Percentiles rank a stretch among this genome's conserved stretches.
These are phyloP conservation scores for Drosophila sp. DNA, from an alignment of 1,140 invertebrate genomes.

Conservation along the genomic window DNA sequence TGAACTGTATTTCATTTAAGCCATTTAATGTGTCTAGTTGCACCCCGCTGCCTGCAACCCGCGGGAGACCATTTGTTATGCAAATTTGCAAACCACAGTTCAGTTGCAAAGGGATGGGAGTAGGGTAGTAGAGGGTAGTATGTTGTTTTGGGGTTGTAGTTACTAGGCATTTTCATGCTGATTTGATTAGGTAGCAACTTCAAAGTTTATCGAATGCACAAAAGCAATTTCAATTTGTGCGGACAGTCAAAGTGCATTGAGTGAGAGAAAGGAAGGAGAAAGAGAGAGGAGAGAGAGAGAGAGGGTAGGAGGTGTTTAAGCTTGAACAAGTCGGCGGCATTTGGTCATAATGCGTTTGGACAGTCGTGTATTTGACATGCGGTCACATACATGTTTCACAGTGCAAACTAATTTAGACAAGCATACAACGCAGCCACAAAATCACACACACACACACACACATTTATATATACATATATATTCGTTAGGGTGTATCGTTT, in stretches of 20 bases:
- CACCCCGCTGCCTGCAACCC: constrained; percentile 1
- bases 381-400: constrained; percentile 27
- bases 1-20: constrained; percentile 66
- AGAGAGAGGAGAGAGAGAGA: constrained; percentile 18
- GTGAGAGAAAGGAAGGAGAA: not conserved
- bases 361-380: constrained; percentile 23
- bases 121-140: not conserved
- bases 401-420: constrained; percentile 41
- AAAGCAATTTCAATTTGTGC: constrained; percentile 52
- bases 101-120: not conserved
- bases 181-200: constrained; percentile 56
- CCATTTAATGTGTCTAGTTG: constrained; percentile 9
- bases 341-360: constrained; percentile 21
- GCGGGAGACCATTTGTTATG: constrained; percentile 51
- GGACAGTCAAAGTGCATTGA: not conserved
- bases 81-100: constrained; percentile 47
- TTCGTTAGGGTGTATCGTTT: too few species aligned
- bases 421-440: constrained; percentile 20
- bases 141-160: not conserved
- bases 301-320: constrained; percentile 3
- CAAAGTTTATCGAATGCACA: constrained; percentile 52
- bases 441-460: constrained; percentile 32
- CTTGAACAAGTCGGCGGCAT: constrained; percentile 1
- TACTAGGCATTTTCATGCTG: constrained; percentile 22
- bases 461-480: too few species aligned